Evolutionary conservation across 2,113 vertebrate genomes (phyloP).

Genomic region (Zosterops pallidus): DNA sequence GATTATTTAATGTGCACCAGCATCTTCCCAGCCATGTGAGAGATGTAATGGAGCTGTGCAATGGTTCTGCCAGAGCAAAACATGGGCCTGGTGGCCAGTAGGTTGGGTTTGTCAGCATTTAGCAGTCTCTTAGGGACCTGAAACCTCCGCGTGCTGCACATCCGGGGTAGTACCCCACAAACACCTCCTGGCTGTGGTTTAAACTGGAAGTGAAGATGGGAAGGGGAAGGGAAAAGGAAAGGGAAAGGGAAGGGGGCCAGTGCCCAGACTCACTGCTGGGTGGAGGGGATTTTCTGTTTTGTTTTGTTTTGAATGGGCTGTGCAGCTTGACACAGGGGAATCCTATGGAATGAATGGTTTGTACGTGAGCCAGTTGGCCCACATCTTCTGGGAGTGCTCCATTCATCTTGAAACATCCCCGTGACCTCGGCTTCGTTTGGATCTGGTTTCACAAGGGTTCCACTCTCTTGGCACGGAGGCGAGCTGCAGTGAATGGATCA

Average conservation of each 20-base stretch:
- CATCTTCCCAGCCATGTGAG: background rate
- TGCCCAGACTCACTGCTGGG: background rate
- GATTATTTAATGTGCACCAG: background rate
- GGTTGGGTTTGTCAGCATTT: background rate
- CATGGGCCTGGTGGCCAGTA: background rate
- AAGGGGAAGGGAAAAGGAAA: background rate
- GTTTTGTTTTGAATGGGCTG: conserved; percentile 37
- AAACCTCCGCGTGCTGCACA: background rate
- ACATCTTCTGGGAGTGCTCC: conserved; percentile 59
- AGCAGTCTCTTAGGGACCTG: background rate
- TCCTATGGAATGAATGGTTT: conserved; percentile 67
- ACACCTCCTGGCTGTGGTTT: background rate
- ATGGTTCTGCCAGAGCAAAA: background rate
- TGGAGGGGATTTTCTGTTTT: conserved; percentile 42
- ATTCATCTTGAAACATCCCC: conserved; percentile 64
- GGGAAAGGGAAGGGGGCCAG: background rate
- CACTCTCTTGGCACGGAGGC: conserved; percentile 15
- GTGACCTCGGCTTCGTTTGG: conserved; percentile 50
- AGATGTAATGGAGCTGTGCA: background rate
- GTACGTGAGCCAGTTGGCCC: conserved; percentile 57
- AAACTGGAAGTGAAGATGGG: background rate
- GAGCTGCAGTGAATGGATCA: conserved; percentile 4
- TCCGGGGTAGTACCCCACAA: background rate
- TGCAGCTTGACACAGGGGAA: conserved; percentile 45
- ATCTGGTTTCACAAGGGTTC: conserved; percentile 66